Percentiles rank a stretch among this genome's conserved stretches.
Conservation (phyloP, 1,140 invertebrate species). For the Leptinotarsa undecemlineata region DNA sequence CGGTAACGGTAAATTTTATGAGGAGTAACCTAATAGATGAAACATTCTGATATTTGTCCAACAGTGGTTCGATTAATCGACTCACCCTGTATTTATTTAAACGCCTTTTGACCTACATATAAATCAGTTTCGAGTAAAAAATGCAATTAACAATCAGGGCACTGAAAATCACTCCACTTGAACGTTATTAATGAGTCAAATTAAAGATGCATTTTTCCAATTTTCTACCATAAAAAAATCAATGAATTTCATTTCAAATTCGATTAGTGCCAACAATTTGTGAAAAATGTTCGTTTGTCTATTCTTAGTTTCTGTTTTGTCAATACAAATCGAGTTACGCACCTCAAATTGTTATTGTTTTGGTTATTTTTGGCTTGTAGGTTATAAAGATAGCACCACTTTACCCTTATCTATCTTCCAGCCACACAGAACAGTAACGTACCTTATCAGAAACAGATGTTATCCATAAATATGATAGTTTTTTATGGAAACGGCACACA, state of each 20-base stretch:
- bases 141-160: too few relatives aligned
- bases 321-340: conserved; percentile 7
- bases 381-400: conserved; percentile 10
- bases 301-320: not conserved
- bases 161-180: not conserved
- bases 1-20: too few relatives aligned
- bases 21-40: too few relatives aligned
- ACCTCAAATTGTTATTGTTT: conserved; percentile 13
- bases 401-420: not conserved
- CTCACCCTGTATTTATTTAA: too few relatives aligned
- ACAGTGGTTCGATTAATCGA: too few relatives aligned
- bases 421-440: conserved; percentile 25
- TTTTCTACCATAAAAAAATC: not conserved
- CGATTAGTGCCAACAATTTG: not conserved
- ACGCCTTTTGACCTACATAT: too few relatives aligned
- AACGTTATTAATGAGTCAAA: conserved; percentile 1
- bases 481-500: conserved; percentile 52
- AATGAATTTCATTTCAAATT: not conserved
- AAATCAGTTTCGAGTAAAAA: too few relatives aligned
- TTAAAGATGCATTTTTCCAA: not conserved
- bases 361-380: conserved; percentile 7
- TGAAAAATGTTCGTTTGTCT: not conserved
- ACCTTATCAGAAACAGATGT: conserved; percentile 50
- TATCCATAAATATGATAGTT: conserved; percentile 49
- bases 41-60: too few relatives aligned